A percentile compares a stretch with the other conserved stretches of the same genome.
Evolutionary conservation across 1,140 invertebrate species (phyloP).

Genomic region (Rhysida immarginata): DNA sequence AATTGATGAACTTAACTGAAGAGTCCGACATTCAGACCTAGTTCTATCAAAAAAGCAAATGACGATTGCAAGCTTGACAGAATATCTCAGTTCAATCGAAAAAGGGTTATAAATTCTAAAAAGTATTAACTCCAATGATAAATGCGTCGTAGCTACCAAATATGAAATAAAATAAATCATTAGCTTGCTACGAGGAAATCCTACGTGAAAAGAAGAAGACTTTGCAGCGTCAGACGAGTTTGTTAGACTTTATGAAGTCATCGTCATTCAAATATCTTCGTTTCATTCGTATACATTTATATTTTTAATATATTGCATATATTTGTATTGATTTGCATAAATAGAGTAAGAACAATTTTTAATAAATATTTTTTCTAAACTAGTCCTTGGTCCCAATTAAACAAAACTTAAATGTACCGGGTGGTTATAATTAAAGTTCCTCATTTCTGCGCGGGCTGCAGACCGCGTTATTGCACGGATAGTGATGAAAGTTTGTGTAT

Average conservation of each 20-base stretch:
- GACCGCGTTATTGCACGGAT: too few species aligned
- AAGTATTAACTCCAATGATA: not conserved
- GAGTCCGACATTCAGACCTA: not conserved
- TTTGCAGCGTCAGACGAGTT: not conserved
- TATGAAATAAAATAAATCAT: not conserved
- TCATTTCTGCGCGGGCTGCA: too few species aligned
- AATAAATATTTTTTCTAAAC: too few species aligned
- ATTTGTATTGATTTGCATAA: too few species aligned
- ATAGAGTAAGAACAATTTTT: too few species aligned
- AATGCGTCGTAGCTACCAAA: not conserved
- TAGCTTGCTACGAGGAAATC: not conserved
- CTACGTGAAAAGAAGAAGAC: not conserved
- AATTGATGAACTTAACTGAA: not conserved
- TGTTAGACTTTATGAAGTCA: not conserved
- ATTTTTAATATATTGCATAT: not conserved
- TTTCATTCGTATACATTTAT: not conserved
- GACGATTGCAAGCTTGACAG: conserved; percentile 2
- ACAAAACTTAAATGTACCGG: too few species aligned
- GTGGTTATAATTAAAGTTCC: too few species aligned
- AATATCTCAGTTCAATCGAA: not conserved
- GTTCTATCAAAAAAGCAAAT: conserved; percentile 4
- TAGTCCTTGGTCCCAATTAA: too few species aligned
- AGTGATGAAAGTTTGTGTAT: too few species aligned
- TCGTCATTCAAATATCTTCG: not conserved
- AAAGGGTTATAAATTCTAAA: not conserved